Evolutionary conservation across 1,140 invertebrate genomes (phyloP).

Genomic region (Grapholita molesta): DNA sequence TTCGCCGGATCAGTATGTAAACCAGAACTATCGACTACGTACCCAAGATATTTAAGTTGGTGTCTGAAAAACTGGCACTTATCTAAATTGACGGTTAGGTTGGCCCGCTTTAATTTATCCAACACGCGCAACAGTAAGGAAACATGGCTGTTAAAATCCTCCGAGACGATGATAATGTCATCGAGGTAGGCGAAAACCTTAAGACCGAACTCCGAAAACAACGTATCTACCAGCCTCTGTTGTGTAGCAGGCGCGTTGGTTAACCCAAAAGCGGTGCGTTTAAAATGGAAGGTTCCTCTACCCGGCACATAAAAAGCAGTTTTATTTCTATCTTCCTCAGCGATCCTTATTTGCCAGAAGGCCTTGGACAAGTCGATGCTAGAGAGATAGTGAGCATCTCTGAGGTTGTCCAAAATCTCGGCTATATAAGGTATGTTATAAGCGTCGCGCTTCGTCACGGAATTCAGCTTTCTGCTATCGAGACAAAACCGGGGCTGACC

Average conservation of each 20-base stretch:
- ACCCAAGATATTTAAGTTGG: too few relatives aligned
- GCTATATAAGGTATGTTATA: conserved; percentile 23
- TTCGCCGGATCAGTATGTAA: too few relatives aligned
- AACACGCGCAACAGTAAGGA: neutral
- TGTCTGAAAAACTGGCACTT: too few relatives aligned
- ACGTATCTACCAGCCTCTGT: neutral
- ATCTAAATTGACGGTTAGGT: too few relatives aligned
- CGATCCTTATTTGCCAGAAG: conserved; percentile 11
- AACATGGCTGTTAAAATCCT: neutral
- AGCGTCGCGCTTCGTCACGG: conserved; percentile 36
- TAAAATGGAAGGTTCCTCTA: conserved; percentile 25
- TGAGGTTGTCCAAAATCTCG: conserved; percentile 44
- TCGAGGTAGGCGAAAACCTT: neutral
- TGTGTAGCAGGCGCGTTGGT: conserved; percentile 40
- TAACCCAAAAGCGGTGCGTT: conserved; percentile 54
- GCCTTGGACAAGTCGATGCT: conserved; percentile 36
- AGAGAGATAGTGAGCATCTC: conserved; percentile 38
- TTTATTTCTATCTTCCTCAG: neutral
- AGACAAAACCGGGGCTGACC: too few relatives aligned
- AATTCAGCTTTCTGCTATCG: conserved; percentile 30
- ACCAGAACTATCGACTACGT: too few relatives aligned
- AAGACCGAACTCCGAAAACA: too few relatives aligned
- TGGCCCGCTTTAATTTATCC: too few relatives aligned
- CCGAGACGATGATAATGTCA: neutral
- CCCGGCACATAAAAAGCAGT: neutral